Evolutionary conservation across 2,113 vertebrate species (phyloP), one percentile per base, ranked within the genome.

Genomic region (Tylochromis polylepis): DNA sequence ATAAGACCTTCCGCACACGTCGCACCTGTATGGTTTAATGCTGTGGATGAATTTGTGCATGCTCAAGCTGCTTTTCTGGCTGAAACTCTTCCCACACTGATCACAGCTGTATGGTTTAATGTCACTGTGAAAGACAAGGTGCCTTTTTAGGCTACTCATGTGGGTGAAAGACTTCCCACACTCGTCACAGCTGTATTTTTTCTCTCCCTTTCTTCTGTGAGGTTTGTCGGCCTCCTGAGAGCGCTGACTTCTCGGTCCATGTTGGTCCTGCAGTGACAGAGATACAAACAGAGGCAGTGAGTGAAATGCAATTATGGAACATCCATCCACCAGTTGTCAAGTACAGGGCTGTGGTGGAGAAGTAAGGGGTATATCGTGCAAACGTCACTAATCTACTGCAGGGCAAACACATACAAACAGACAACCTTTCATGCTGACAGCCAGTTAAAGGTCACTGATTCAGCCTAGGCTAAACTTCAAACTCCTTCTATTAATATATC

Each of bases 211-310:
- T 46, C 67, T 72, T 72, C 38, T 43, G 3, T 72, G 67, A 72
- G 22, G 22, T 46, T 72, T 24, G 22, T 46, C 67, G 0, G 22
- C 22, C 22, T 46, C 22, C 67, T 72, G 67, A 46, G 41, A 27
- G 38, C 0, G 0, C 41, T 72, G 14, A 72, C 67, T 27, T 27
- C 22, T 14, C 16, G 8, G 5, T 46, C 0, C 67, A 11, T 27
- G 67, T 72, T 72, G 67, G 22, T 72, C 67, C 67, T 72, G 22
- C 38, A 46, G 67, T 72, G 67, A 72, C 0, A 70, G 65, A 70
- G 38, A 46, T 70, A 0, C 0, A 46, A 72, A 46, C 43, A 27
- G 38, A 46, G 67, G 67, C 16, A 72, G 16, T 46, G 67, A 72
- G 38, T 0, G 65, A 70, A 70, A 72, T 1, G 38, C 65, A 27